Base-by-base conservation (phyloP, 1,140 invertebrate species). In the Platyura marginata region DNA sequence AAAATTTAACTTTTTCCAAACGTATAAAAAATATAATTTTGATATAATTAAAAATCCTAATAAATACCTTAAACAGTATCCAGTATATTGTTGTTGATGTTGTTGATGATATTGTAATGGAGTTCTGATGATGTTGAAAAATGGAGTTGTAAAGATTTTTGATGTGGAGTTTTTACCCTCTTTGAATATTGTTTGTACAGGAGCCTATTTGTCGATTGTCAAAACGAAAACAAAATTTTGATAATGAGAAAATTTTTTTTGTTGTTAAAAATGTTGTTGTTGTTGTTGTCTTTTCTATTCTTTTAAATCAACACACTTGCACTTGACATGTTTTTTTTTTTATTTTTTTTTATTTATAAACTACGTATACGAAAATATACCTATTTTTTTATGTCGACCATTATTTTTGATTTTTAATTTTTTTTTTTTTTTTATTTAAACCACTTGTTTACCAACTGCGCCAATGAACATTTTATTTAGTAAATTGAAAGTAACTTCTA, bases 171-270 rank as follows among this genome's bases (percentile, higher is more conserved):
- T n/a, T n/a, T n/a, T 29, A 29, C 13, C 25, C 22, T 44, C 13
- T 23, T 44, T 29, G 33, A 13, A 36, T 23, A 13, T 36, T 46
- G 41, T 50, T 46, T 57, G 55, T 57, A 57, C 55, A 54, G 54
- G 56, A 55, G 56, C 56, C 57, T 59, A 59, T 60, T 56, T 57
- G 57, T 60, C 57, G 57, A 60, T 60, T 60, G 57, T 60, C 57
- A 60, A 60, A 55, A 60, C 55, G 50, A 49, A 57, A 57, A 55
- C 48, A 57, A 55, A 46, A n/a, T n/a, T n/a, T n/a, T 29, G 25
- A 29, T 29, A 29, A 29, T 13, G 25, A 29, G 25, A n/a, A n/a
- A n/a, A n/a, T n/a, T n/a, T n/a, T n/a, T n/a, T n/a, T n/a, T n/a
- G n/a, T n/a, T n/a, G 25, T 29, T 13, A 29, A 8, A 29, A 29